A percentile compares a stretch with the other conserved stretches of the same genome.
Conservation (phyloP, 2,797 vertebrate genomes). For the Clamator glandarius region DNA sequence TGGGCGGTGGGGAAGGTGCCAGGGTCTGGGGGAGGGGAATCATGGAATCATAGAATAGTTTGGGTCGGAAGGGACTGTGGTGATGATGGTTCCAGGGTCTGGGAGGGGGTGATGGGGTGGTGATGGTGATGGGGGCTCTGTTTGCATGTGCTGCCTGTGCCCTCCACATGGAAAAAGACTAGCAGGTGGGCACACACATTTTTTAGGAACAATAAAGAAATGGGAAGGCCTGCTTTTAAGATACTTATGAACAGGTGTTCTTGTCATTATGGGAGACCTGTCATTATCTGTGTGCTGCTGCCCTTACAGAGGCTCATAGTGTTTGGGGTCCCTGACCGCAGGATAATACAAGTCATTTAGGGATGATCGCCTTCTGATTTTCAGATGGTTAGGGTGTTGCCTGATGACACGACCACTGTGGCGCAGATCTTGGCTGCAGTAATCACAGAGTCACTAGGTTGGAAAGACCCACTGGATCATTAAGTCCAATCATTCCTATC, state of each 20-base stretch:
- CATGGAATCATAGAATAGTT: too few species aligned
- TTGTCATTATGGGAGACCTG: neutral
- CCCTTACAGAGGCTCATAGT: neutral
- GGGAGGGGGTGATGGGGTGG: fast-evolving
- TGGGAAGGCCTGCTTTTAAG: neutral
- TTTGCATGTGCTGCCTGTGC: neutral
- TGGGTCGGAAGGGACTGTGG: too few species aligned
- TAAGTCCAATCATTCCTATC: too few species aligned
- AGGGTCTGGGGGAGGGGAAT: too few species aligned
- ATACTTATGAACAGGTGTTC: neutral
- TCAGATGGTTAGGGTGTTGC: neutral
- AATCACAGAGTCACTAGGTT: too few species aligned
- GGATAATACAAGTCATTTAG: fast-evolving
- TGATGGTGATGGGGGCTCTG: neutral
- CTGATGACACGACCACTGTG: fast-evolving
- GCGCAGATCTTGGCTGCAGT: neutral
- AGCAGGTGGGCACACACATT: neutral
- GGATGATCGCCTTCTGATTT: fast-evolving
- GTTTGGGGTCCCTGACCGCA: neutral
- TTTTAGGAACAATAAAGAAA: neutral
- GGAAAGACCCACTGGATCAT: too few species aligned
- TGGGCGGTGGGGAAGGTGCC: too few species aligned
- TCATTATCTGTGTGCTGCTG: neutral
- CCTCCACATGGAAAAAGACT: neutral
- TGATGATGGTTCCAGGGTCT: too few species aligned